Evolutionary conservation across 2,113 vertebrate species (phyloP), one percentile per base, ranked within the genome.

Genomic region (Diphyllodes magnificus): DNA sequence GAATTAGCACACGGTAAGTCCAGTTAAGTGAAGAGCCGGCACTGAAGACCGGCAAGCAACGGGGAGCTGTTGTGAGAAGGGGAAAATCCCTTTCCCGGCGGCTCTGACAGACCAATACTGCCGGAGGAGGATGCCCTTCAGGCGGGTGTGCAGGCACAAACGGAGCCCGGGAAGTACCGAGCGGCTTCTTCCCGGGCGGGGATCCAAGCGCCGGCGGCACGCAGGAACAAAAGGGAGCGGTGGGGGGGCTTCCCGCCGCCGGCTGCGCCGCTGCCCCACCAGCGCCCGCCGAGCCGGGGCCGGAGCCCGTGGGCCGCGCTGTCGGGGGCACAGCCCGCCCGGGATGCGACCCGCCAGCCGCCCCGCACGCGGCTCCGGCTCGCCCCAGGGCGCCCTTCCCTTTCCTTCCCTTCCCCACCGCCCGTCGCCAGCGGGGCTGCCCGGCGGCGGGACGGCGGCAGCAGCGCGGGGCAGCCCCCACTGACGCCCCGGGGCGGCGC

Each of bases 221-320:
- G 88, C 53, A 79, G 93, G 92, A 91, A 97, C 96, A 97, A 97
- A 97, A 95, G 92, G 85, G 37, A 79, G n/a, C 66, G 66, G 73
- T 4, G 77, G 78, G 54, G 54, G 8, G 27, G 17, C 64, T 15
- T 77, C 39, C 61, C 45, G 47, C 82, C 71, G 45, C 82, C 45
- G 56, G 68, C 57, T 12, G 25, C 44, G 64, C 70, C 35, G 69
- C 57, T 78, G 72, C 68, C 60, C 82, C 75, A 11, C 23, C 72
- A 30, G 60, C 40, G 51, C 63, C 82, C 70, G 25, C 50, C 53
- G 40, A 15, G 64, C 7, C 61, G 49, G 22, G 45, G 47, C 47
- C 59, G 9, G 69, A 39, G 37, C 60, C n/a, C 33, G 7, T 4
- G 47, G 21, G 51, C 44, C 37, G 35, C 21, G 51, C 60, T 39